phyloP scores from a whole-genome alignment of 2,797 vertebrate genomes.

The Podarcis lilfordi region DNA sequence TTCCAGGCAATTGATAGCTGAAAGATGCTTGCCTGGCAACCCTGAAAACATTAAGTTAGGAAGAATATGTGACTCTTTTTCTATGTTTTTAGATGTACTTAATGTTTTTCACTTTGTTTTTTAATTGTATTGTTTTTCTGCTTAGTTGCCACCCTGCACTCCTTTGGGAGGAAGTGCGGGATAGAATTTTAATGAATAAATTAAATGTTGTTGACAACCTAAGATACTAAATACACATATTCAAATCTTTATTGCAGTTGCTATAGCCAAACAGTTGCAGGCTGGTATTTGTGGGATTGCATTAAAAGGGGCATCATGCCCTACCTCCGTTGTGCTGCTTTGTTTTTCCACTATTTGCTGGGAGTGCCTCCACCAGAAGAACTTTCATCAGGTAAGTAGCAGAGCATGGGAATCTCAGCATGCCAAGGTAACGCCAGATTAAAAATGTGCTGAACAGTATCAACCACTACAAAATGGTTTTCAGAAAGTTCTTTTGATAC shows the following conservation, averaged over 20 bases:
- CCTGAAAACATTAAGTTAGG: too few relatives aligned
- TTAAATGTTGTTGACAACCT: neutral
- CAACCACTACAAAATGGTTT: neutral
- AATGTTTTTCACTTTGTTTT: too few relatives aligned
- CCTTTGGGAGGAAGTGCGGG: too few relatives aligned
- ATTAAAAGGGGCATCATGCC: conserved; percentile 89
- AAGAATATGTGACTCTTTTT: too few relatives aligned
- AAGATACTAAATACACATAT: neutral
- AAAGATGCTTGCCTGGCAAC: too few relatives aligned
- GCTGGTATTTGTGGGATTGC: conserved; percentile 85
- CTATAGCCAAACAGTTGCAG: conserved; percentile 78
- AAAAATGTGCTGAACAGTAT: neutral
- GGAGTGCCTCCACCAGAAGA: conserved; percentile 92
- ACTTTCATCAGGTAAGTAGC: conserved; percentile 79
- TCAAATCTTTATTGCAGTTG: conserved; percentile 76
- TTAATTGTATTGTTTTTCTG: too few relatives aligned
- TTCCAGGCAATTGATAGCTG: too few relatives aligned
- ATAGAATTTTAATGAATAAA: too few relatives aligned
- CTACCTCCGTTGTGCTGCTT: conserved; percentile 91
- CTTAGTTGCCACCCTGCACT: too few relatives aligned
- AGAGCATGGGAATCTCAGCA: neutral
- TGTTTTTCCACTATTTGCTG: conserved; percentile 95
- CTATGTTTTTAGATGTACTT: too few relatives aligned
- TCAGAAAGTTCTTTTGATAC: neutral
- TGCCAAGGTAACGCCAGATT: neutral